phyloP scores from a whole-genome alignment of 2,888 invertebrate species.

The Himalopsyche japonica region DNA sequence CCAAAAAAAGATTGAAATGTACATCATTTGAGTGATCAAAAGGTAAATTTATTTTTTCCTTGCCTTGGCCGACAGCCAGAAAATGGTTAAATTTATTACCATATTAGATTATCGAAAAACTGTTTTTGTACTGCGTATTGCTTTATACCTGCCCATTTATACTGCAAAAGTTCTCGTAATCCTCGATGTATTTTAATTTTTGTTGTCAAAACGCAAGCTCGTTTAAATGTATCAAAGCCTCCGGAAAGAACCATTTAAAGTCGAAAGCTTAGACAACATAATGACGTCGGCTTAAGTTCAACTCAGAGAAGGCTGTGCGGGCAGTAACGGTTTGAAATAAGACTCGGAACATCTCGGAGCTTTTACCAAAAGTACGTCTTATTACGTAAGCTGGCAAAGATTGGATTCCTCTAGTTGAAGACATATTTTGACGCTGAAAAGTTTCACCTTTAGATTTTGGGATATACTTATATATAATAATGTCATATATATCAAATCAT shows the following conservation, averaged over 20 bases:
- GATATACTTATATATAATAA: no score
- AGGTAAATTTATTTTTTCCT: no score
- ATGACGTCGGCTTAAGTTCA: not conserved
- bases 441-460: not conserved
- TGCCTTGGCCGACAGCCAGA: no score
- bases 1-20: no score
- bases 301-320: not conserved
- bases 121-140: no score
- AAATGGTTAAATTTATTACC: no score
- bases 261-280: not conserved
- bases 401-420: not conserved
- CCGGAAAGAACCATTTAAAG: not conserved
- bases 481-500: no score
- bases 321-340: not conserved
- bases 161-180: not conserved
- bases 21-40: no score
- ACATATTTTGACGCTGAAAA: not conserved
- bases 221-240: not conserved
- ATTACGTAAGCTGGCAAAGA: not conserved
- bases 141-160: no score
- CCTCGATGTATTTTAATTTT: not conserved
- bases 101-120: no score
- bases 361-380: not conserved
- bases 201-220: not conserved
- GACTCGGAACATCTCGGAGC: not conserved